Percentiles rank a stretch among this genome's conserved stretches.
Conservation (phyloP, 2,888 invertebrate species). For the Yponomeuta evonymella region DNA sequence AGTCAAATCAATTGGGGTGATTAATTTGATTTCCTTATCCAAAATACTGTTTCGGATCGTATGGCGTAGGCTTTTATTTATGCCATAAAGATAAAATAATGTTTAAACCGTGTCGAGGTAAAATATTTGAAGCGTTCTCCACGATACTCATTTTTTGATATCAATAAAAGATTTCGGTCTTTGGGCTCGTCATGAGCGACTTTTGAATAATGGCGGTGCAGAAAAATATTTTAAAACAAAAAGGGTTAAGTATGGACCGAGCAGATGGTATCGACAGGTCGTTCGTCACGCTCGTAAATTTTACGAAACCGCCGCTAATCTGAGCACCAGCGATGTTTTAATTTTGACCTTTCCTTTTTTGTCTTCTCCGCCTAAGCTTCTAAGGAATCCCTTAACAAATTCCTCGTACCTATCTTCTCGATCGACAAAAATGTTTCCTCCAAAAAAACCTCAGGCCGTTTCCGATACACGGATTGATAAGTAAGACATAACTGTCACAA, state of each 20-base stretch:
- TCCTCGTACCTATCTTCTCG: conserved; percentile 46
- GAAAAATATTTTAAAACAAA: conserved; percentile 66
- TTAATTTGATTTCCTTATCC: conserved; percentile 35
- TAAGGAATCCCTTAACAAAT: conserved; percentile 39
- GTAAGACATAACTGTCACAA: conserved; percentile 39
- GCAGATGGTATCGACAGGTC: conserved; percentile 72
- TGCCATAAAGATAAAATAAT: conserved; percentile 49
- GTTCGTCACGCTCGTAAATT: conserved; percentile 75
- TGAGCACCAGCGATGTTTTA: conserved; percentile 67
- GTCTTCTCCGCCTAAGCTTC: conserved; percentile 29
- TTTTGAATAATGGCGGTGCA: conserved; percentile 71
- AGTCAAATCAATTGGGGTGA: conserved; percentile 42
- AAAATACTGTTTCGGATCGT: conserved; percentile 32
- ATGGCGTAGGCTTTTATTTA: conserved; percentile 37
- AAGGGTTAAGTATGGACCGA: conserved; percentile 66
- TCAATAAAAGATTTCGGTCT: conserved; percentile 63
- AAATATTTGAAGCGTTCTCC: conserved; percentile 43
- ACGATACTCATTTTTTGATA: conserved; percentile 62
- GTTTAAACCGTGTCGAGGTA: conserved; percentile 39
- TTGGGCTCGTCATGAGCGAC: conserved; percentile 57
- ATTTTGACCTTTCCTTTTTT: conserved; percentile 63
- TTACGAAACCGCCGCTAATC: conserved; percentile 72
- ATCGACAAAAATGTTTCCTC: conserved; percentile 8
- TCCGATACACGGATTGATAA: conserved; percentile 13
- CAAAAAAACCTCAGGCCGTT: background rate